Conservation (phyloP, 2,888 invertebrate genomes). For the Amphimallon solstitiale region DNA sequence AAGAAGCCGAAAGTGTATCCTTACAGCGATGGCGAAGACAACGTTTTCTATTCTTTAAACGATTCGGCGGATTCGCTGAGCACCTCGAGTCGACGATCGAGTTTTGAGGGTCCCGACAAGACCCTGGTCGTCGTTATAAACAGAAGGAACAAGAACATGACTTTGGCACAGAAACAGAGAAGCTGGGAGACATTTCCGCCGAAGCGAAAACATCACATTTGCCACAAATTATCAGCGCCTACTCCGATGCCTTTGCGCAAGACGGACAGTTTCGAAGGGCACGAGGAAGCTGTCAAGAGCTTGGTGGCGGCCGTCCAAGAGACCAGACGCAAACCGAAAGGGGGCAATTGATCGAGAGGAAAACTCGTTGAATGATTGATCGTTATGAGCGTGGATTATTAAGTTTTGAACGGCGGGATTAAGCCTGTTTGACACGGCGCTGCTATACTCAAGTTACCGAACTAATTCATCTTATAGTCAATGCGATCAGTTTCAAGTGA, state of each 20-base stretch:
- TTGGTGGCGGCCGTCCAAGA: constrained; percentile 75
- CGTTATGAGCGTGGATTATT: constrained; percentile 23
- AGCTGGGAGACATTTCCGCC: constrained; percentile 74
- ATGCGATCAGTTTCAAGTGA: too few relatives aligned
- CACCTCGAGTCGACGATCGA: constrained; percentile 68
- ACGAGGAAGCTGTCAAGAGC: constrained; percentile 75
- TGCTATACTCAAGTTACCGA: too few relatives aligned
- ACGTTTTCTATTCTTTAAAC: constrained; percentile 65
- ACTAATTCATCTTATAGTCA: too few relatives aligned
- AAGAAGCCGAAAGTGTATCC: constrained; percentile 65
- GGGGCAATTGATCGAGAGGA: constrained; percentile 54
- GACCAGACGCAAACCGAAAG: constrained; percentile 67
- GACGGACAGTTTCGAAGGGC: constrained; percentile 75
- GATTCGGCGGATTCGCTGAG: constrained; percentile 69
- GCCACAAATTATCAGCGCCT: constrained; percentile 56
- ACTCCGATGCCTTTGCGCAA: constrained; percentile 65
- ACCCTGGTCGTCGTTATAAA: constrained; percentile 68
- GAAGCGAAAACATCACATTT: constrained; percentile 61
- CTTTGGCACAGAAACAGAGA: constrained; percentile 69
- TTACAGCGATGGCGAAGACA: constrained; percentile 68
- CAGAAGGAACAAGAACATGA: constrained; percentile 57
- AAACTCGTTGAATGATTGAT: constrained; percentile 22
- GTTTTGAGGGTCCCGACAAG: constrained; percentile 65
- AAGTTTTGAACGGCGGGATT: neutral
- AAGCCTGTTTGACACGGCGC: too few relatives aligned